Base-by-base conservation (phyloP, 2,797 vertebrate species). In the Arremon brunneinucha region DNA sequence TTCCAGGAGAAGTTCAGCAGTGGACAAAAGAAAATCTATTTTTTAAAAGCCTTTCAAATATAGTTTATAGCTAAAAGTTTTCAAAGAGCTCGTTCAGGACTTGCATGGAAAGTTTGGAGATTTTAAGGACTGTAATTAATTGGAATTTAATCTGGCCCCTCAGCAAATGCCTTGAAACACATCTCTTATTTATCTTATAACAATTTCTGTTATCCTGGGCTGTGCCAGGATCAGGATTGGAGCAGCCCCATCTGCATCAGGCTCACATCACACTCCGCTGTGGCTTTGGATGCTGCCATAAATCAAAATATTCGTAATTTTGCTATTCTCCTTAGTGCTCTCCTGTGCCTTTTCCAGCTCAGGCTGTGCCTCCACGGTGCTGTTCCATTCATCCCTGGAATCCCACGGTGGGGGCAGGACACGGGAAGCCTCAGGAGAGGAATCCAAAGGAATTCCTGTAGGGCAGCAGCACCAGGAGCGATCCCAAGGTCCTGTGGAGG, bases 291-390 rank as follows among this genome's bases (percentile, higher is more conserved):
- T 43, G 43, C 37, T 37, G 52, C 21, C 37, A 12, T 14, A 43
- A 44, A 53, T 37, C 28, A 39, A 19, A 24, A 28, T 16, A 46
- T 3, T 20, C 18, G 7, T 19, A 15, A 67, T 59, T 63, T 63
- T 30, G 4, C 7, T 3, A 1, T 14, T 62, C 8, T 32, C 27
- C 21, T 55, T 19, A 7, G 13, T 8, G 6, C 26, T 77, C 4
- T 37, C 27, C 14, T 1, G 11, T 9, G 30, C 11, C 9, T 83
- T 7, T 27, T 17, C 32, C 62, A 63, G 57, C 62, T 27, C 39
- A 6, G 43, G 5, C 26, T n/a, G 21, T n/a, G 21, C 23, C 41
- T 37, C n/a, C 7, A 0, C 28, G 24, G n/a, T 3, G 24, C 2
- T n/a, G 27, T 30, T 59, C 37, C 24, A 1, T 19, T 44, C 32